phyloP scores from a whole-genome alignment of 1,140 invertebrate species.

The Coptotermes formosanus region DNA sequence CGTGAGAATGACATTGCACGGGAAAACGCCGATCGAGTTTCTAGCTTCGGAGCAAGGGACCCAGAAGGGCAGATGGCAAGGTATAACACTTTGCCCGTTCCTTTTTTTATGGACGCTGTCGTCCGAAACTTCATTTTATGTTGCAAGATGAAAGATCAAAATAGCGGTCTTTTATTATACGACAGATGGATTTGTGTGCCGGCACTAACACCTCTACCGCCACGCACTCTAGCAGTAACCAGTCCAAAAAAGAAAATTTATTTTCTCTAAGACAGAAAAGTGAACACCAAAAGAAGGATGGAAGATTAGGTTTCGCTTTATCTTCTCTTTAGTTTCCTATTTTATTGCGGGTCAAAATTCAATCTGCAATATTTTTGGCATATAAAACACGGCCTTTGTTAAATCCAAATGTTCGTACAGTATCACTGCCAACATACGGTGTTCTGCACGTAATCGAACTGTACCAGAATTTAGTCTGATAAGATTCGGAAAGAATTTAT shows the following conservation, averaged over 20 bases:
- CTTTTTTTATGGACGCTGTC: conserved; percentile 14
- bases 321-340: too few relatives aligned
- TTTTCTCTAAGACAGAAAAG: neutral
- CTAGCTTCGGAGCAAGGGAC: neutral
- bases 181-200: neutral
- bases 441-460: too few relatives aligned
- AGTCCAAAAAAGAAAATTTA: neutral
- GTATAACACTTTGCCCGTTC: conserved; percentile 1
- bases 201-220: too few relatives aligned
- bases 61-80: neutral
- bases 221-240: neutral
- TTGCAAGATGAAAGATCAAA: neutral
- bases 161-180: conserved; percentile 21
- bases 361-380: too few relatives aligned
- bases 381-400: too few relatives aligned
- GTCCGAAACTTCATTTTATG: conserved; percentile 26
- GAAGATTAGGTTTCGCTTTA: too few relatives aligned
- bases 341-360: too few relatives aligned
- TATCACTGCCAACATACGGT: too few relatives aligned
- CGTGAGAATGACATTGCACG: neutral
- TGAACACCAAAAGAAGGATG: neutral
- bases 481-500: too few relatives aligned
- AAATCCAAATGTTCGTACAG: too few relatives aligned
- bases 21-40: neutral
- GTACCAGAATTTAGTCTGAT: too few relatives aligned